Percentiles rank a stretch among this genome's conserved stretches.
phyloP scores from a whole-genome alignment of 92 coral and sea anemone species.

The Umimayanthus chanpuru region DNA sequence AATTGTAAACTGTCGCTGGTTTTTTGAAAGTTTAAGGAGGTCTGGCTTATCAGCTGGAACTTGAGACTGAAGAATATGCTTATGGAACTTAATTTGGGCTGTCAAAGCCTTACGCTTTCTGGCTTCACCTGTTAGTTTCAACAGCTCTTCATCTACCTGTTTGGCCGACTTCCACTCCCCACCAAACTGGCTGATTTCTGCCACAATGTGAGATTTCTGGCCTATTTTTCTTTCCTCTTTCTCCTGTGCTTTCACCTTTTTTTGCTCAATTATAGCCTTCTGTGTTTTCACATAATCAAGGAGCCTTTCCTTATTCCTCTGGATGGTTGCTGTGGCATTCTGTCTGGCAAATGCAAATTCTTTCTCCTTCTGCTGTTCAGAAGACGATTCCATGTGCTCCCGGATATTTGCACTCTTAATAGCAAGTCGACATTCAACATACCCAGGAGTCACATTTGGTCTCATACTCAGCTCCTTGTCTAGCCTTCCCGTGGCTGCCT shows the following conservation, averaged over 20 bases:
- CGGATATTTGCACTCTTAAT: constrained; percentile 12
- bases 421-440: constrained; percentile 25
- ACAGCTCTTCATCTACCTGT: too few relatives aligned
- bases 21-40: not conserved
- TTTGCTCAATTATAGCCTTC: too few relatives aligned
- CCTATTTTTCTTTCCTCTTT: too few relatives aligned
- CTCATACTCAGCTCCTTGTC: constrained; percentile 16
- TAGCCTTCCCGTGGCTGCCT: constrained; percentile 31
- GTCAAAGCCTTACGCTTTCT: too few relatives aligned
- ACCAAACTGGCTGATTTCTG: too few relatives aligned
- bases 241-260: too few relatives aligned
- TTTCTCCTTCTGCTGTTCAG: constrained; percentile 16
- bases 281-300: constrained; percentile 8
- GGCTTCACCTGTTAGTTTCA: too few relatives aligned
- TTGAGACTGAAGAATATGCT: constrained; percentile 20
- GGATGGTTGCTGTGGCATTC: constrained; percentile 23
- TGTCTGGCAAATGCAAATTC: constrained; percentile 22
- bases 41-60: constrained; percentile 4
- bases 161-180: too few relatives aligned
- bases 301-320: constrained; percentile 22
- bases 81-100: too few relatives aligned
- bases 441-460: constrained; percentile 31
- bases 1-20: constrained; percentile 1
- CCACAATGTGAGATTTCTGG: too few relatives aligned
- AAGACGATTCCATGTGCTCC: constrained; percentile 13